Evolutionary conservation across 2,113 vertebrate genomes (phyloP).

Genomic region (Sinosuthora webbiana): DNA sequence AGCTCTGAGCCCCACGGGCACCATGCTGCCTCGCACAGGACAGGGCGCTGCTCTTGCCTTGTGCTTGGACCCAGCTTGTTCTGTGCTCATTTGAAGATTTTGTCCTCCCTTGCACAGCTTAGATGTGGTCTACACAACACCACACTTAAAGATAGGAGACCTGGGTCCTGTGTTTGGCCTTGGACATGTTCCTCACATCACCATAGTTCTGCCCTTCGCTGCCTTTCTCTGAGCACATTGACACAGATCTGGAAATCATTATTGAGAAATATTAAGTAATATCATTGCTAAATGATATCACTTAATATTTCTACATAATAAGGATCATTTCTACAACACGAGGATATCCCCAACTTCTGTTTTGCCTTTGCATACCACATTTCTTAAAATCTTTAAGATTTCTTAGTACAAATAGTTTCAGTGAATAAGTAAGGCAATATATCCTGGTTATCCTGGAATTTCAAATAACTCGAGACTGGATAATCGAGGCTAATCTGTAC

Average conservation of each 20-base stretch:
- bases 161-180: not conserved
- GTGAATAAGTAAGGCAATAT: not conserved
- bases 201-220: not conserved
- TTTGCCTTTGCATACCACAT: not conserved
- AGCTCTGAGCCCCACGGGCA: not conserved
- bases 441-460: not conserved
- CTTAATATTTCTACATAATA: no score
- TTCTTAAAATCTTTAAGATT: not conserved
- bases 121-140: accelerated
- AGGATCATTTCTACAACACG: no score
- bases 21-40: accelerated
- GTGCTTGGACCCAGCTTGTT: not conserved
- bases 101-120: not conserved
- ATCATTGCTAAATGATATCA: not conserved
- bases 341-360: not conserved
- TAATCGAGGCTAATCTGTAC: not conserved
- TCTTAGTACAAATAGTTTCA: not conserved
- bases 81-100: not conserved
- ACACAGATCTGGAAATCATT: not conserved
- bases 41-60: not conserved
- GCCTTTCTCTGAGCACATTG: not conserved
- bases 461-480: not conserved
- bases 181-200: not conserved
- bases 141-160: accelerated
- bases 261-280: not conserved